Evolutionary conservation across 2,113 vertebrate species (phyloP).

Genomic region (Syngnathus typhle): DNA sequence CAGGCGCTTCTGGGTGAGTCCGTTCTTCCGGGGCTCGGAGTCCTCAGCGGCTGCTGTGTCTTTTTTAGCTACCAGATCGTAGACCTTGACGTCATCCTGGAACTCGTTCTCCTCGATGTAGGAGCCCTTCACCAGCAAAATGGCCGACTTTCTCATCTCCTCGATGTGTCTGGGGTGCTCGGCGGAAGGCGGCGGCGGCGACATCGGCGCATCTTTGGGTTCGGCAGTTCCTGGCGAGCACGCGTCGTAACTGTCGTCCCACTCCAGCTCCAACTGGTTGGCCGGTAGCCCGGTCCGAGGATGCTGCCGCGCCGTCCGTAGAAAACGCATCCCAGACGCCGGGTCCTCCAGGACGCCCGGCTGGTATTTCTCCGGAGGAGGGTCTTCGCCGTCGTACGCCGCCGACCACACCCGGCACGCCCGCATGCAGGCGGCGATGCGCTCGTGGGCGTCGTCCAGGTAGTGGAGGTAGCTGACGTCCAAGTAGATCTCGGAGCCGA

Average conservation of each 20-base stretch:
- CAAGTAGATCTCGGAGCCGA: conserved; percentile 79
- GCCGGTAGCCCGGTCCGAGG: conserved; percentile 32
- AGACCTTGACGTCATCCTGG: conserved; percentile 92
- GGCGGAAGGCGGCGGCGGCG: conserved; percentile 17
- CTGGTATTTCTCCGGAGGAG: conserved; percentile 78
- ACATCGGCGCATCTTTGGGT: not conserved
- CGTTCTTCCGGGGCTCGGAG: conserved; percentile 48
- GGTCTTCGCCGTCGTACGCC: conserved; percentile 84
- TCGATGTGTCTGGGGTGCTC: conserved; percentile 87
- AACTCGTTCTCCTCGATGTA: conserved; percentile 95
- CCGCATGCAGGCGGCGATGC: conserved; percentile 77
- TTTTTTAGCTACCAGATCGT: conserved; percentile 86
- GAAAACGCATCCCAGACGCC: conserved; percentile 25
- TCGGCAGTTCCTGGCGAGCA: conserved; percentile 69
- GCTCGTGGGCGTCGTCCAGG: conserved; percentile 81
- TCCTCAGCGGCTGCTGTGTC: conserved; percentile 65
- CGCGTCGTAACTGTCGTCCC: conserved; percentile 94
- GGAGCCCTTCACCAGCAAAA: conserved; percentile 84
- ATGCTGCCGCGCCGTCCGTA: not conserved
- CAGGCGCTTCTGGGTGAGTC: conserved; percentile 28
- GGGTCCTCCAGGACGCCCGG: conserved; percentile 70
- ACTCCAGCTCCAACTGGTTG: conserved; percentile 84
- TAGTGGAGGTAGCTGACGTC: conserved; percentile 96
- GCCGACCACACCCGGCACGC: conserved; percentile 91
- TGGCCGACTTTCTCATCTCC: conserved; percentile 87